A percentile compares a stretch with the other conserved stretches of the same genome.
These are phyloP conservation scores for Trematocara nigrifrons DNA, from an alignment of 2,113 vertebrate species.

Conservation along the genomic window DNA sequence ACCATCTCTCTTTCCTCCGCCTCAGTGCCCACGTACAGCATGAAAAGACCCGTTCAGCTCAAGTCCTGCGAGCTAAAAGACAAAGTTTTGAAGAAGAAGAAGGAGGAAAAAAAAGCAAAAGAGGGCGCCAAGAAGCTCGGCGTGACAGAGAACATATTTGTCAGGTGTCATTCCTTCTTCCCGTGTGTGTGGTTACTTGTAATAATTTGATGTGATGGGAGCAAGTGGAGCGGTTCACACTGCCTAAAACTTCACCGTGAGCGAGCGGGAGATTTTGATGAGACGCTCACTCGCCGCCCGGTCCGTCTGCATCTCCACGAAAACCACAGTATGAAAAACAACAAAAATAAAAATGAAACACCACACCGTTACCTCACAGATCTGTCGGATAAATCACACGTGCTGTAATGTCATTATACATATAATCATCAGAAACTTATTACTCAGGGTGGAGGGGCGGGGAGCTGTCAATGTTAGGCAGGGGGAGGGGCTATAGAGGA, in stretches of 20 bases:
- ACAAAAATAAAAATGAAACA: background rate
- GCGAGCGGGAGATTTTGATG: background rate
- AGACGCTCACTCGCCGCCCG: background rate
- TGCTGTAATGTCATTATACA: constrained; percentile 51
- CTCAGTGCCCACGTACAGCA: background rate
- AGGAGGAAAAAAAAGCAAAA: background rate
- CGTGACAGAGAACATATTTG: background rate
- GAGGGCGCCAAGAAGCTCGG: constrained; percentile 8
- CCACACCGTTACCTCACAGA: constrained; percentile 30
- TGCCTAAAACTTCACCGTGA: background rate
- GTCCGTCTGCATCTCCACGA: constrained; percentile 45
- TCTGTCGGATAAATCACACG: constrained; percentile 42
- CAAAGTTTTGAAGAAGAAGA: background rate
- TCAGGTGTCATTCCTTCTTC: background rate
- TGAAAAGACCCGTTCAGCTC: background rate
- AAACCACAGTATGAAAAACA: constrained; percentile 17
- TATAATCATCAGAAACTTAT: constrained; percentile 43
- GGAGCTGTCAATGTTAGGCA: background rate
- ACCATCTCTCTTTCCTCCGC: background rate
- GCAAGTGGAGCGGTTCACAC: background rate
- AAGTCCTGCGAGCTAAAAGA: constrained; percentile 21
- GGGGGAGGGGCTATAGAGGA: background rate
- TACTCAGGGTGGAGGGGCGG: background rate
- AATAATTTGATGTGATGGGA: background rate
- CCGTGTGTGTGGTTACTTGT: background rate